phyloP scores from a whole-genome alignment of 2,888 invertebrate species.

The Drosophila neotestacea region DNA sequence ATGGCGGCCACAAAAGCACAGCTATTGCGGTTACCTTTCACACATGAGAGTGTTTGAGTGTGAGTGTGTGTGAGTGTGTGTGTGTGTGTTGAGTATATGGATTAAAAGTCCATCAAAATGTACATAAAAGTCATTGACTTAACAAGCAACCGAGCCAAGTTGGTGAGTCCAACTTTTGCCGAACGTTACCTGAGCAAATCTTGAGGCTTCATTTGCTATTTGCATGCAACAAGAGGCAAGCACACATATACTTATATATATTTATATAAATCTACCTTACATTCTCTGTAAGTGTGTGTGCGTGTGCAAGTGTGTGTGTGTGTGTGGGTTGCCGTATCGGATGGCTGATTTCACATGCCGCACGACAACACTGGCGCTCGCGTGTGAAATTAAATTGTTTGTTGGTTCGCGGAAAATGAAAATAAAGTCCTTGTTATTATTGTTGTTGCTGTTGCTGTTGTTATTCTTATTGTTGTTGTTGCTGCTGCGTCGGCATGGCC shows the following conservation, averaged over 20 bases:
- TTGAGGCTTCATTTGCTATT: constrained; percentile 62
- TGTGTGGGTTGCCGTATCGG: constrained; percentile 45
- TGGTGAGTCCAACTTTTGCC: constrained; percentile 30
- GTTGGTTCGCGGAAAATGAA: constrained; percentile 75
- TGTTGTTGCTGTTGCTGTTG: constrained; percentile 25
- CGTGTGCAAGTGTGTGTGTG: constrained; percentile 16
- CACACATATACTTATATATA: neutral
- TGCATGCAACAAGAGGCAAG: constrained; percentile 42
- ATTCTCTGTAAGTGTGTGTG: neutral
- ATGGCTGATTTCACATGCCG: constrained; percentile 75
- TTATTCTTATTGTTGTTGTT: constrained; percentile 25
- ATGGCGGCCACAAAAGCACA: constrained; percentile 58
- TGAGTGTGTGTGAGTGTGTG: constrained; percentile 20
- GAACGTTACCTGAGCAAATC: constrained; percentile 63
- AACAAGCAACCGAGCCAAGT: constrained; percentile 47
- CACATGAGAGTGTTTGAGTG: neutral
- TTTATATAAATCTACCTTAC: neutral
- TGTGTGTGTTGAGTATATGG: constrained; percentile 55
- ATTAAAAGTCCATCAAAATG: constrained; percentile 81
- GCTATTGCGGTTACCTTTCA: constrained; percentile 43
- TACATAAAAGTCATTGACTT: constrained; percentile 78
- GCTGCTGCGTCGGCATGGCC: constrained; percentile 19
- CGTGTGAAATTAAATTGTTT: constrained; percentile 81
- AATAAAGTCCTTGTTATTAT: constrained; percentile 57
- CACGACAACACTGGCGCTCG: constrained; percentile 81